Base-by-base conservation (phyloP, 2,888 invertebrate species). In the Drosophila leonis region DNA sequence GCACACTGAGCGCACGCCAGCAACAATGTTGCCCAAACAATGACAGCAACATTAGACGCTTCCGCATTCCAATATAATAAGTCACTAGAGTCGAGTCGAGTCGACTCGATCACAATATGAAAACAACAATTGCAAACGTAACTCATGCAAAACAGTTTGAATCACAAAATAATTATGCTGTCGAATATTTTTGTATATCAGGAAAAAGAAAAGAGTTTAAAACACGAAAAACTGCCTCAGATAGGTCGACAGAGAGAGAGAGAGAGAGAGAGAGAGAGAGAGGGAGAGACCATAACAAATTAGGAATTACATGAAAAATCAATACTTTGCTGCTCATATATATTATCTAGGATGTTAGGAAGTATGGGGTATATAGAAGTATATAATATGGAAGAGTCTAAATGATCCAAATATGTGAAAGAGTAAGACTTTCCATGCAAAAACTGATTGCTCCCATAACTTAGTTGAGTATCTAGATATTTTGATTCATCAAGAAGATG, bases 61-160 rank as follows among this genome's bases (percentile, higher is more conserved):
- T 82, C 85, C 76, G 76, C 76, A 78, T 76, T 65, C 74, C 76
- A 13, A 46, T 57, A 75, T 70, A 82, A 85, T 80, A 83, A 75
- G 72, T 83, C 81, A 70, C 63, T 65, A 67, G 48, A 78, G 44
- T 69, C 69, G 48, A 78, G 44, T 69, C 61, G 68, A 66, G 2
- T 27, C 46, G 46, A 46, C 27, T 27, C 15, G 29, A 48, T 31
- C n/a, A 33, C 24, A 37, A n/a, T 62, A 29, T 44, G 46, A 37
- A n/a, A 63, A 57, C 42, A 48, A 55, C 42, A 67, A 41, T 51
- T 35, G 18, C 46, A 42, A 37, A 42, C 24, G 33, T 9, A 49
- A 1, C 27, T 15, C 63, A 65, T 52, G 67, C 67, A 48, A 60
- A 61, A 49, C 18, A 37, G 20, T 49, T 67, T 9, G 29, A 15